phyloP scores from a whole-genome alignment of 2,113 vertebrate genomes.

The Hyperoodon ampullatus region DNA sequence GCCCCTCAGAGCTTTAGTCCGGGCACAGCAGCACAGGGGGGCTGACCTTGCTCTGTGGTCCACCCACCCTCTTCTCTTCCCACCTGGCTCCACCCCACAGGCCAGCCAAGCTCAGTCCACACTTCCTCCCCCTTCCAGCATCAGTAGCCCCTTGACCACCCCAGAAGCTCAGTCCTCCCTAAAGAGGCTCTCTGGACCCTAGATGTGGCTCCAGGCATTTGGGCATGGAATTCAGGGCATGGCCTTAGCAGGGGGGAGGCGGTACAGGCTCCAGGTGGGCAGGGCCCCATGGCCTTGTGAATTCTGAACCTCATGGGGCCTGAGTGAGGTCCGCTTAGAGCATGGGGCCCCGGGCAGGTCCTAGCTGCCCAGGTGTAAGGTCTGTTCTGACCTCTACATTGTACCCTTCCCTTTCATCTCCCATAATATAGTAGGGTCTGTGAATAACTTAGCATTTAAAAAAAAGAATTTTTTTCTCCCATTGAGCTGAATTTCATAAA shows the following conservation, averaged over 20 bases:
- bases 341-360: background rate
- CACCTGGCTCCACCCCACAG: background rate
- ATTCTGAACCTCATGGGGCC: background rate
- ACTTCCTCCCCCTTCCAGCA: background rate
- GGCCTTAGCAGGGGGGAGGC: background rate
- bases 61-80: background rate
- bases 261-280: background rate
- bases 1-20: background rate
- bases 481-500: slow-evolving; percentile 25
- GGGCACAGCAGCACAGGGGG: background rate
- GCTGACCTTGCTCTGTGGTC: no score
- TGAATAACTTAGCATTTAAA: background rate
- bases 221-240: background rate
- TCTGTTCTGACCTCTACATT: background rate
- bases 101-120: background rate
- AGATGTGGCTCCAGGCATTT: background rate
- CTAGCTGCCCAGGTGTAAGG: background rate
- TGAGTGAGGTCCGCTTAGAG: background rate
- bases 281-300: background rate
- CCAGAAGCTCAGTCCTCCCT: background rate
- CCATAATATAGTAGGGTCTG: background rate
- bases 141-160: background rate
- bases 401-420: background rate
- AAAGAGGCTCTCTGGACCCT: background rate
- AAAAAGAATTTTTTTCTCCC: background rate